Evolutionary conservation across 2,113 vertebrate species (phyloP), one percentile per base, ranked within the genome.

Genomic region (Mola mola): DNA sequence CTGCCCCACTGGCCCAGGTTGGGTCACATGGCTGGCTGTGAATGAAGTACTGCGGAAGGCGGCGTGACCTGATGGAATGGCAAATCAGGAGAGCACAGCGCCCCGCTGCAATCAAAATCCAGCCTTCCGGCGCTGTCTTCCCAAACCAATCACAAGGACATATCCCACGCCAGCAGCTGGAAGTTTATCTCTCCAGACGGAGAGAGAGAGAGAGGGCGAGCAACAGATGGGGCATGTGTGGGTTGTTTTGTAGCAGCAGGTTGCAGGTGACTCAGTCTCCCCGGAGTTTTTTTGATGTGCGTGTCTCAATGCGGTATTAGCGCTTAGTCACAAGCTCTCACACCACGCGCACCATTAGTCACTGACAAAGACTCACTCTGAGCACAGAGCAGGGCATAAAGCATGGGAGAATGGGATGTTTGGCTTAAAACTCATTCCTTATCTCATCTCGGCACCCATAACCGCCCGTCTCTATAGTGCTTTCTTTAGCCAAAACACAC

Each of bases 301-400:
- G 15, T 69, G 19, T 43, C 38, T 68, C 48, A 3, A 38, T 29
- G 5, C 22, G 49, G 55, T 63, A 61, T 61, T 68, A 59, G 24
- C 56, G 66, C 65, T 81, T 80, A 79, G 75, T 81, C 76, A 58
- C 49, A 2, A 29, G 44, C 65, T 66, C 56, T 76, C 72, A 28
- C 60, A 65, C 55, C 61, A 51, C 38, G 19, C 51, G 52, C 59
- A 38, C 53, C 61, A 75, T 81, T 76, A 81, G 63, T 86, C 85
- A 79, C 26, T 31, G 72, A 79, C 53, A 46, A 79, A 79, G 67
- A 82, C 55, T 66, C 53, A 37, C 48, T 48, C 19, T n/a, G n/a
- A 9, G 55, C 51, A 61, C 34, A 21, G 41, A 63, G 61, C 20
- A 7, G 60, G 79, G 62, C 73, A 67, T 29, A 40, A 64, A 59